Evolutionary conservation across 2,113 vertebrate genomes (phyloP).

Genomic region (Chaenocephalus aceratus): DNA sequence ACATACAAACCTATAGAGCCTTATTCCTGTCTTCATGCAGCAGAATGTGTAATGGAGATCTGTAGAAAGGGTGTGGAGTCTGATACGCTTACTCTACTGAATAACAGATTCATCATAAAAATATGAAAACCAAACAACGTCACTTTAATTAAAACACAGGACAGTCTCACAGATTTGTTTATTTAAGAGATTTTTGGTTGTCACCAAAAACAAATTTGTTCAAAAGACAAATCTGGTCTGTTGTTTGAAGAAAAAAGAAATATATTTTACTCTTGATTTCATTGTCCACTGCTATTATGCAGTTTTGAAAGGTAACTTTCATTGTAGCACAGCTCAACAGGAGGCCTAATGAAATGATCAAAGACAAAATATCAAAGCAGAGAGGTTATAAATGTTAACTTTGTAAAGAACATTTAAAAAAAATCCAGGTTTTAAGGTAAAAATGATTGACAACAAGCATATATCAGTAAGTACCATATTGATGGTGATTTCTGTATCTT

Average conservation of each 20-base stretch:
- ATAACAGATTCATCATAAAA: conserved; percentile 31
- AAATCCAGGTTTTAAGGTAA: background rate
- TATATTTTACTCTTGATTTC: background rate
- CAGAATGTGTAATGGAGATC: conserved; percentile 6
- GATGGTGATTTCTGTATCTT: too few species aligned
- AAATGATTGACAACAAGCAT: background rate
- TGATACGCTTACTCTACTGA: background rate
- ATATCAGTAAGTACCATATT: background rate
- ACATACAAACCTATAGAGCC: background rate
- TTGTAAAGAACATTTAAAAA: background rate
- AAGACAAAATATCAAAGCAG: too few species aligned
- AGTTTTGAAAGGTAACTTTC: conserved; percentile 14
- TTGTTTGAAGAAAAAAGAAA: background rate
- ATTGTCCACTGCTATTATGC: background rate
- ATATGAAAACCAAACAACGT: conserved; percentile 17
- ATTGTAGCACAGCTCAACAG: background rate
- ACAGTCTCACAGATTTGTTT: conserved; percentile 1
- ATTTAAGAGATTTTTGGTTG: conserved; percentile 14
- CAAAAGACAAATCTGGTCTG: background rate
- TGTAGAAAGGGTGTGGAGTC: background rate
- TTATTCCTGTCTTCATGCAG: background rate
- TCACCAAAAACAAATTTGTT: background rate
- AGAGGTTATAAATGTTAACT: background rate
- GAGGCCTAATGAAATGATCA: too few species aligned
- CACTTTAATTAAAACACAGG: background rate